phyloP scores from a whole-genome alignment of 2,113 vertebrate species.

The Cynopterus brachyotis region DNA sequence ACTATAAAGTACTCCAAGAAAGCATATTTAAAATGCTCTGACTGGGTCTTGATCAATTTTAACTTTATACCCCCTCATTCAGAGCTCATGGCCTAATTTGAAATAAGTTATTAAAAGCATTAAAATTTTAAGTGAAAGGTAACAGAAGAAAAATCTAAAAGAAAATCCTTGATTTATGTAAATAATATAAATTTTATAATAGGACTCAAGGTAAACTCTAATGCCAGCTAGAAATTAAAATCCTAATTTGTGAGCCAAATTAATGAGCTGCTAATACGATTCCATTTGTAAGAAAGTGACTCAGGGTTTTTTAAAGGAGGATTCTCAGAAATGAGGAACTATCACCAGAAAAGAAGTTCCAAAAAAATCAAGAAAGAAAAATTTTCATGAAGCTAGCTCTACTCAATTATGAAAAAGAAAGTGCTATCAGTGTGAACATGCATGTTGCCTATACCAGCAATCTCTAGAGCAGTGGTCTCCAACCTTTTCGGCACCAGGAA shows the following conservation, averaged over 20 bases:
- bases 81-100: neutral
- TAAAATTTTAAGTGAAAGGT: neutral
- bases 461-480: neutral
- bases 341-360: neutral
- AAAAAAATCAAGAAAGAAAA: neutral
- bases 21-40: neutral
- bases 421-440: neutral
- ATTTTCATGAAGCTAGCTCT: neutral
- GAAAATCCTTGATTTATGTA: neutral
- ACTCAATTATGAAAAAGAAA: neutral
- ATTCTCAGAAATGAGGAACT: neutral
- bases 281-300: neutral
- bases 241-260: neutral
- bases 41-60: neutral
- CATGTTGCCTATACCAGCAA: neutral
- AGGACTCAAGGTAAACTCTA: conserved; percentile 1
- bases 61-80: neutral
- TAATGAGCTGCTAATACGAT: neutral
- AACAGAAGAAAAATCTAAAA: neutral
- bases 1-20: neutral
- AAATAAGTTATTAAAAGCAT: neutral
- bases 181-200: neutral
- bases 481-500: no score
- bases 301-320: neutral
- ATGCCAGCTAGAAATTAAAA: neutral